Base-by-base conservation (phyloP, 2,113 vertebrate species). In the Passer domesticus region DNA sequence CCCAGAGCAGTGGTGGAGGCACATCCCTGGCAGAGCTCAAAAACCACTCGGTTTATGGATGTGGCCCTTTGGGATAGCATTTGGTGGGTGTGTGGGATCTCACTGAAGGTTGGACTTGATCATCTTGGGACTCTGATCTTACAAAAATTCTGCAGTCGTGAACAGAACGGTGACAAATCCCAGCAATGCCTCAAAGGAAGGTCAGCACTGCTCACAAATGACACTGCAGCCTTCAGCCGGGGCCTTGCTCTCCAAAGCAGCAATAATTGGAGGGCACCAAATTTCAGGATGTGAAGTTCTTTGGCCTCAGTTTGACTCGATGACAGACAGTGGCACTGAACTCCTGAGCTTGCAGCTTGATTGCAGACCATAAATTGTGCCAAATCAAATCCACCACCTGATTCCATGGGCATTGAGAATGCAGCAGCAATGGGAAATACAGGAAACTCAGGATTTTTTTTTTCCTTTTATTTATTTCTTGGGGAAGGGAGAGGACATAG, bases 401-500 rank as follows among this genome's bases (percentile, higher is more conserved):
- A 39, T 44, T 77, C 64, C 22, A 20, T 27, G 44, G 60, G 21
- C 47, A 27, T 5, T 47, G 83, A 53, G 55, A 52, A 13, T 10
- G 7, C 19, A 30, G 37, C 82, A 50, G 52, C 85, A 73, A 64
- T 17, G 41, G 18, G 39, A 78, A 81, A 58, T 4, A 21, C 4
- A 58, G 24, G 14, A 39, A 53, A 30, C 0, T 0, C 4, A 6
- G 28, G 67, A 24, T 0, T 11, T 16, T 9, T 25, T 7, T 12
- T 21, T 3, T 0, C 18, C 5, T 52, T 83, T 37, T 44, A 3
- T 69, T 79, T 73, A 44, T 70, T 73, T 62, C 13, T 10, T 3
- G 7, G 16, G 4, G 30, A 58, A 67, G 28, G 47, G 8, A 49
- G 24, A 15, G 27, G 8, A 15, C 3, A 0, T 7, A 0, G 3